Conservation (phyloP, 2,888 invertebrate species). For the Pristionchus japonicus region DNA sequence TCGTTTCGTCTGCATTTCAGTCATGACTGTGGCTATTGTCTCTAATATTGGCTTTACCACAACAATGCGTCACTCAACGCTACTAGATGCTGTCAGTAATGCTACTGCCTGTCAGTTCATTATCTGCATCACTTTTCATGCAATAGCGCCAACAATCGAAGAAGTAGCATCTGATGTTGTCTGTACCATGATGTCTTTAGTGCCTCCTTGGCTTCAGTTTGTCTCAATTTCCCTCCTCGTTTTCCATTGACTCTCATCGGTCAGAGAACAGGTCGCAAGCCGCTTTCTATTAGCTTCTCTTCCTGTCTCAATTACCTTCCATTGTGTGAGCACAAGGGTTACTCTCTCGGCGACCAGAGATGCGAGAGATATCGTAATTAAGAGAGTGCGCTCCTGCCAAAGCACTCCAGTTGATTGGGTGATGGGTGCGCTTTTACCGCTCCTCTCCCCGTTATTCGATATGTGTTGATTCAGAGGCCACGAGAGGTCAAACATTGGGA, state of each 20-base stretch:
- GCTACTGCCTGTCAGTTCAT: too few relatives aligned
- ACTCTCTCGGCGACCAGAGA: too few relatives aligned
- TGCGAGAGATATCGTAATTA: too few relatives aligned
- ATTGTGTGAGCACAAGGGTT: too few relatives aligned
- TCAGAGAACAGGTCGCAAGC: neutral
- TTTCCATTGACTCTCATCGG: neutral
- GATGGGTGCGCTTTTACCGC: neutral
- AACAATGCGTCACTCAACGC: neutral
- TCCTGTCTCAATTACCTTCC: too few relatives aligned
- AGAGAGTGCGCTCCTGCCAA: too few relatives aligned
- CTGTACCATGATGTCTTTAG: neutral
- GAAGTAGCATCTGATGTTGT: neutral
- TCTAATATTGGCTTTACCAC: neutral
- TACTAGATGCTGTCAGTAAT: too few relatives aligned
- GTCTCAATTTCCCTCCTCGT: neutral
- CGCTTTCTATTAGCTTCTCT: neutral
- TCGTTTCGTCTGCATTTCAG: neutral
- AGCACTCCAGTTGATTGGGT: neutral
- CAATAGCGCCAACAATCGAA: too few relatives aligned
- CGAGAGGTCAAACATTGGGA: conserved; percentile 14
- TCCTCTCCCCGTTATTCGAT: neutral
- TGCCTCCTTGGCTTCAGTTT: neutral
- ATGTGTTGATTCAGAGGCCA: conserved; percentile 5
- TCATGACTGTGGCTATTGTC: neutral
- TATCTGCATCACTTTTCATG: too few relatives aligned